Evolutionary conservation across 2,797 vertebrate species (phyloP).

Genomic region (Poeciliopsis infans): DNA sequence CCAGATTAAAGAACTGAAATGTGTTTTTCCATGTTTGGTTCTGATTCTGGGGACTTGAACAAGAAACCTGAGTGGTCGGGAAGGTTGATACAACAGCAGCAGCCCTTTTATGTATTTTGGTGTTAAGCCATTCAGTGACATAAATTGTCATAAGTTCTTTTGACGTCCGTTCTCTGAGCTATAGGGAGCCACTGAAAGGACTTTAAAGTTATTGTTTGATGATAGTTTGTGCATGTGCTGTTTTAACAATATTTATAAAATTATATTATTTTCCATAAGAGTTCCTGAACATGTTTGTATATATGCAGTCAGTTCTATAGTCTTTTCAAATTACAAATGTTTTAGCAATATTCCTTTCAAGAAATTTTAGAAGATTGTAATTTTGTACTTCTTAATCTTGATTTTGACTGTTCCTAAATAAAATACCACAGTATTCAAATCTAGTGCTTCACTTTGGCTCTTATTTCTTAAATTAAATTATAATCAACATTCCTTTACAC

Average conservation of each 20-base stretch:
- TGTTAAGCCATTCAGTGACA: too few relatives aligned
- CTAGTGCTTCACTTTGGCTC: background rate
- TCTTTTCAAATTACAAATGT: background rate
- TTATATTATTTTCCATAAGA: background rate
- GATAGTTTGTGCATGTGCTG: background rate
- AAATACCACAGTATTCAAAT: background rate
- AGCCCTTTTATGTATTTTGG: background rate
- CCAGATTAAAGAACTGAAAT: background rate
- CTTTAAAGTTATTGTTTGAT: background rate
- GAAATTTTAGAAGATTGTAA: background rate
- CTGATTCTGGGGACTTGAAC: background rate
- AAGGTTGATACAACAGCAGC: background rate
- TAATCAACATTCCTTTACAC: background rate
- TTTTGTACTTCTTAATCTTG: background rate
- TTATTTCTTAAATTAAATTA: constrained; percentile 7
- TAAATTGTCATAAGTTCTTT: too few relatives aligned
- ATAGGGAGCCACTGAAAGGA: too few relatives aligned
- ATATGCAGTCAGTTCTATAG: background rate
- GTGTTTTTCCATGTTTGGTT: background rate
- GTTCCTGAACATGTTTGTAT: background rate
- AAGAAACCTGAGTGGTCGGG: background rate
- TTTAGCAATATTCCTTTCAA: background rate
- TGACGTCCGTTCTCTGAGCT: too few relatives aligned
- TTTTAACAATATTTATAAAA: background rate
- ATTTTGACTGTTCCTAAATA: constrained; percentile 10